Evolutionary conservation across 1,140 invertebrate species (phyloP), one percentile per base, ranked within the genome.

Genomic region (Megathymus violae): DNA sequence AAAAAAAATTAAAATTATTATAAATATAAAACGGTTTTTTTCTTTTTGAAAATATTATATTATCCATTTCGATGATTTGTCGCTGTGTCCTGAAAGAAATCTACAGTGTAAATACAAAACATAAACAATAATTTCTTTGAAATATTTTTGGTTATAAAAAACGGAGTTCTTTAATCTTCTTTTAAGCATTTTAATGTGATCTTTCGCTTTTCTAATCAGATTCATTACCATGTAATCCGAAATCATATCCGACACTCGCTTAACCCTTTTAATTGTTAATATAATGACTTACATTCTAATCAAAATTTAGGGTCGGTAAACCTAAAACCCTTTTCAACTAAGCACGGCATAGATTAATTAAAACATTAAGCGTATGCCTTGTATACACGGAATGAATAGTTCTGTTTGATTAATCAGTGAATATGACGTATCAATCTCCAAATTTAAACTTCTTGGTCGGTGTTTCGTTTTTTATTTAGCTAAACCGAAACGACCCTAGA

Each of bases 201-300:
- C n/a, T n/a, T n/a, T n/a, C n/a, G n/a, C n/a, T n/a, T n/a, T n/a
- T n/a, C n/a, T n/a, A n/a, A n/a, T n/a, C n/a, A n/a, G n/a, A n/a
- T n/a, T n/a, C n/a, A n/a, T n/a, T n/a, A n/a, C n/a, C n/a, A n/a
- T 7, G 27, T 36, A 16, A 36, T 31, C n/a, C n/a, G 7, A 36
- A 31, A 16, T 15, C 16, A 50, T n/a, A 31, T 36, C 47, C 7
- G 25, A 48, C 47, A 50, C n/a, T n/a, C n/a, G n/a, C n/a, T n/a
- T 36, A 34, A 50, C 47, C 7, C 16, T 31, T 31, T 9, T 31
- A 31, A 31, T 31, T 31, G 27, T 31, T 31, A 31, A 31, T 31
- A 31, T 31, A 31, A 31, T 9, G 27, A 31, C 27, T 31, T 31
- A 31, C 27, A 31, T 31, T 9, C 27, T 31, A 31, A 31, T 31